These are phyloP conservation scores for Oasisia sp. DNA, from an alignment of 2,888 invertebrate species.

Conservation along the genomic window DNA sequence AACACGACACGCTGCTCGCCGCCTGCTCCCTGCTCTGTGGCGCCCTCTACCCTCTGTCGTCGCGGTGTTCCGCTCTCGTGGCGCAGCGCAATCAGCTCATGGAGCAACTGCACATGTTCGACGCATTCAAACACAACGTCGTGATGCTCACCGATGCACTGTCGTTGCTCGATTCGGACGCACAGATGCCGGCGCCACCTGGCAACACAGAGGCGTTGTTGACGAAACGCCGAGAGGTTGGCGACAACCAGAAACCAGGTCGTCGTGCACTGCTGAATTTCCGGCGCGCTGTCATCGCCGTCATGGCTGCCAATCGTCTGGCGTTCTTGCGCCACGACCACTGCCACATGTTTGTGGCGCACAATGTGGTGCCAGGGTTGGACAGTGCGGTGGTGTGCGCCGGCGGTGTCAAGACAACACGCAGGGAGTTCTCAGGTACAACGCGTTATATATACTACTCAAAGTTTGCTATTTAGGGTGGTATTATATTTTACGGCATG, in stretches of 20 bases:
- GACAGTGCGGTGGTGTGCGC: constrained; percentile 53
- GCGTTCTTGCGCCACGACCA: constrained; percentile 44
- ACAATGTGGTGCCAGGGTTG: constrained; percentile 48
- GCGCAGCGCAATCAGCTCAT: constrained; percentile 55
- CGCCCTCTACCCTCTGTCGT: constrained; percentile 57
- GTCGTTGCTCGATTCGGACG: constrained; percentile 18
- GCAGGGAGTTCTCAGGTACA: constrained; percentile 5
- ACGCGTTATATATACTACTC: not conserved
- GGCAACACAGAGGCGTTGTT: not conserved
- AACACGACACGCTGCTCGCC: constrained; percentile 52
- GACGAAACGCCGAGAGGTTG: constrained; percentile 43
- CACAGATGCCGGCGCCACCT: constrained; percentile 32
- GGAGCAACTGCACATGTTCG: constrained; percentile 53
- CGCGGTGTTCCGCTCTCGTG: constrained; percentile 46
- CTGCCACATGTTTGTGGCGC: constrained; percentile 52
- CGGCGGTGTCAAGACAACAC: constrained; percentile 43
- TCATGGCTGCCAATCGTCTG: constrained; percentile 60
- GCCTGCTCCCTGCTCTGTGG: constrained; percentile 59
- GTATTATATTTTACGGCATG: too few species aligned
- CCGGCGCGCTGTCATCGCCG: constrained; percentile 54
- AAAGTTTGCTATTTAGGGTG: too few species aligned
- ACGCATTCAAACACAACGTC: constrained; percentile 51
- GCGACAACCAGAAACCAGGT: constrained; percentile 2
- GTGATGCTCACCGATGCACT: constrained; percentile 24
- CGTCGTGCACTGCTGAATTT: constrained; percentile 50